These are phyloP conservation scores for Scaptomyza montana DNA, from an alignment of 1,140 invertebrate species.

Conservation along the genomic window DNA sequence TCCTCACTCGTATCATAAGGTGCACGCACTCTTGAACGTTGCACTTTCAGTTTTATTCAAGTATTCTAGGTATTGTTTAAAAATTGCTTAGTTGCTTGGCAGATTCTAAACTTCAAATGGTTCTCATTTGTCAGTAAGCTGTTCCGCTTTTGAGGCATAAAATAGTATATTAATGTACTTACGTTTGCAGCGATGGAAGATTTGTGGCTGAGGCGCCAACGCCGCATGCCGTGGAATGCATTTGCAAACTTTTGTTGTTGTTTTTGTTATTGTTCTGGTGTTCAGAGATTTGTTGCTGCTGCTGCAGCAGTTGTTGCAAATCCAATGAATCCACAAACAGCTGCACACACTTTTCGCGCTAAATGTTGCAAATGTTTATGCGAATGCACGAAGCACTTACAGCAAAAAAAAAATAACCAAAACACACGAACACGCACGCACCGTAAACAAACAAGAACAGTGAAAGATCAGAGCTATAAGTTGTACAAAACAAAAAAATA, in stretches of 20 bases:
- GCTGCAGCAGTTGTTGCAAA: conserved; percentile 28
- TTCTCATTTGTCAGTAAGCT: not conserved
- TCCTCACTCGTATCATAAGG: too few species aligned
- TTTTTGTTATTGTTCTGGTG: conserved; percentile 35
- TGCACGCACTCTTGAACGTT: too few species aligned
- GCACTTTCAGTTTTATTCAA: too few species aligned
- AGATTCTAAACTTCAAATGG: too few species aligned
- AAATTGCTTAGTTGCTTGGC: too few species aligned
- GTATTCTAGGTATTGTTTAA: too few species aligned
- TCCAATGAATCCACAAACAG: conserved; percentile 22
- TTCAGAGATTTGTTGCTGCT: conserved; percentile 12
- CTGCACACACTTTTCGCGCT: conserved; percentile 37
- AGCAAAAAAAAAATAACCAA: conserved; percentile 24
- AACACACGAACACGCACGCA: not conserved
- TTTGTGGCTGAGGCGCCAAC: conserved; percentile 74
- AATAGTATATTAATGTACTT: conserved; percentile 42
- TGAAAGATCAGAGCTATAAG: not conserved
- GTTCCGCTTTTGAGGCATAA: not conserved
- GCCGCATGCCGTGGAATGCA: conserved; percentile 82
- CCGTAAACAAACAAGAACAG: not conserved
- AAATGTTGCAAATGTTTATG: conserved; percentile 46
- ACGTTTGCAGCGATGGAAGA: conserved; percentile 65
- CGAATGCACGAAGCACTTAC: conserved; percentile 34
- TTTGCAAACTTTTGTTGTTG: conserved; percentile 54
- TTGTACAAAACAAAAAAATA: conserved; percentile 8